phyloP scores from a whole-genome alignment of 2,888 invertebrate species.

The Tubiluchus corallicola region DNA sequence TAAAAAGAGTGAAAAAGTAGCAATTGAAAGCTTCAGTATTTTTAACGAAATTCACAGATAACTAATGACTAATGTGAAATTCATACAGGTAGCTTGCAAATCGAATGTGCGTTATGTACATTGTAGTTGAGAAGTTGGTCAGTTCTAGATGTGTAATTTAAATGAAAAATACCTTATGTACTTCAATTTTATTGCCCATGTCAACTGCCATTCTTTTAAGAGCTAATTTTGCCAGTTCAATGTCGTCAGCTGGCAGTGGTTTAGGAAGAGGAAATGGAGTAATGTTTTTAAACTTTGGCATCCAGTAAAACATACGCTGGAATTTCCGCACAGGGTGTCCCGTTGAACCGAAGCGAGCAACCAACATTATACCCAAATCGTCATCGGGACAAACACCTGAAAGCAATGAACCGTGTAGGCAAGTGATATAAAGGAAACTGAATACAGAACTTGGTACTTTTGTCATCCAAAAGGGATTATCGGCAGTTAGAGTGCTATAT shows the following conservation, averaged over 20 bases:
- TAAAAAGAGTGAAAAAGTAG: no score
- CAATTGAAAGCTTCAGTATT: no score
- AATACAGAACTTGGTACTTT: no score
- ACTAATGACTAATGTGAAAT: no score
- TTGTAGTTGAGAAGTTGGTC: not conserved
- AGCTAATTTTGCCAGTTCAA: conserved; percentile 60
- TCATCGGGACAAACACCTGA: conserved; percentile 71
- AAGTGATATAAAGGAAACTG: no score
- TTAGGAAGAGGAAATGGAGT: conserved; percentile 69
- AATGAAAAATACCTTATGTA: conserved; percentile 23
- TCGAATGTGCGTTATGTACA: not conserved
- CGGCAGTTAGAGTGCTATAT: no score
- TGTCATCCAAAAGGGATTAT: no score
- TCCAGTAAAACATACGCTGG: conserved; percentile 40
- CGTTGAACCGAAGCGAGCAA: conserved; percentile 60
- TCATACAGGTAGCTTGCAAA: no score
- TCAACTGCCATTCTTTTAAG: conserved; percentile 69
- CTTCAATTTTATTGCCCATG: conserved; percentile 40
- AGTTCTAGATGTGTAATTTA: no score
- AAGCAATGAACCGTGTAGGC: no score
- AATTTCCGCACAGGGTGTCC: conserved; percentile 37
- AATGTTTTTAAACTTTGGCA: conserved; percentile 74
- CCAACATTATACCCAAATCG: conserved; percentile 61
- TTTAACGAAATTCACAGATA: no score
- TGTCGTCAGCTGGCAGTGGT: conserved; percentile 51